These are phyloP conservation scores for Poecilobothrus nobilitatus DNA, from an alignment of 2,888 invertebrate species.

Conservation along the genomic window DNA sequence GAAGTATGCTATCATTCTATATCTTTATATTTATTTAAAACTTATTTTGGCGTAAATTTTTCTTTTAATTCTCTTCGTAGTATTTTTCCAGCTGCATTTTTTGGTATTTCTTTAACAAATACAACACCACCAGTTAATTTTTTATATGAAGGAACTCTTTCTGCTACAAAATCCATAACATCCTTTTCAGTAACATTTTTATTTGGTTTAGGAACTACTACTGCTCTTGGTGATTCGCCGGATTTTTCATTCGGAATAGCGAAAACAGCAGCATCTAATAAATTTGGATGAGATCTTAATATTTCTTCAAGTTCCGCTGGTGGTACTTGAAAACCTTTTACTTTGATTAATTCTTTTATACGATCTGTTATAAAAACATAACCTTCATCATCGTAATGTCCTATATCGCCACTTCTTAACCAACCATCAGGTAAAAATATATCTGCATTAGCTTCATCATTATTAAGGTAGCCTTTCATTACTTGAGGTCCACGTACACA, in stretches of 20 bases:
- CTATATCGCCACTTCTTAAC: conserved; percentile 49
- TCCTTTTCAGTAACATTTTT: conserved; percentile 46
- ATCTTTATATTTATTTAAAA: background rate
- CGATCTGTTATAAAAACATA: conserved; percentile 63
- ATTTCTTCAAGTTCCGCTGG: conserved; percentile 74
- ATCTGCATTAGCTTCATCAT: conserved; percentile 61
- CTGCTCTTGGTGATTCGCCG: conserved; percentile 72
- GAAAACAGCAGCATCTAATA: conserved; percentile 75
- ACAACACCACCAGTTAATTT: conserved; percentile 57
- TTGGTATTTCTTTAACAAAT: conserved; percentile 63
- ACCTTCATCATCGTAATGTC: conserved; percentile 54
- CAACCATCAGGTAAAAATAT: conserved; percentile 52
- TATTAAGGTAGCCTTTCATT: conserved; percentile 71
- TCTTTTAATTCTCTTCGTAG: conserved; percentile 52
- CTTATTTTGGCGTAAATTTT: conserved; percentile 25
- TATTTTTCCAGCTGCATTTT: conserved; percentile 70
- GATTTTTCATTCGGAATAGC: conserved; percentile 58
- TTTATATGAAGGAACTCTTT: conserved; percentile 68
- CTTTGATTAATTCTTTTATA: conserved; percentile 77
- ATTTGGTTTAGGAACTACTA: conserved; percentile 52
- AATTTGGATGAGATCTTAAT: conserved; percentile 48
- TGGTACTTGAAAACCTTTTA: conserved; percentile 67
- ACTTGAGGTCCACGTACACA: conserved; percentile 70
- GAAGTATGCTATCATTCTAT: background rate
- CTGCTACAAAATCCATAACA: conserved; percentile 53